Evolutionary conservation across 2,888 invertebrate genomes (phyloP).

Genomic region (Bellardia pandia): DNA sequence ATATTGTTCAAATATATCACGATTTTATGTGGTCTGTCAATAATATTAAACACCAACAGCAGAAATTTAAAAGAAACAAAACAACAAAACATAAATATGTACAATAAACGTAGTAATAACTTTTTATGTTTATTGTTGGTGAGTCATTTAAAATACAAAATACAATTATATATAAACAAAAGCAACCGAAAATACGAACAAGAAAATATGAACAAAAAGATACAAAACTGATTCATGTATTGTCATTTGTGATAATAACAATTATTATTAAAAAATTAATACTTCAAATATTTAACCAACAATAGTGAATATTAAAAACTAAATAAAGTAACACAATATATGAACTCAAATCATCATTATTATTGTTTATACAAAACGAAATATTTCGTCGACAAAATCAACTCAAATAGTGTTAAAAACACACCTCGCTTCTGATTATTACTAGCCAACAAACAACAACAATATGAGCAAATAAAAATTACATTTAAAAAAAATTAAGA

Average conservation of each 20-base stretch:
- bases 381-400: neutral
- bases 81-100: neutral
- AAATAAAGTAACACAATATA: too few species aligned
- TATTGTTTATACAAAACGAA: neutral
- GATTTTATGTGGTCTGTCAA: conserved; percentile 67
- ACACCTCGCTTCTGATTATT: conserved; percentile 45
- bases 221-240: conserved; percentile 61
- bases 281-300: neutral
- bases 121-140: conserved; percentile 44
- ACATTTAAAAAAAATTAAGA: conserved; percentile 57
- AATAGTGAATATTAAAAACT: too few species aligned
- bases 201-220: neutral
- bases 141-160: conserved; percentile 50
- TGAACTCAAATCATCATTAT: neutral
- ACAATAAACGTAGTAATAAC: conserved; percentile 42
- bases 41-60: conserved; percentile 38
- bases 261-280: conserved; percentile 27
- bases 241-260: conserved; percentile 63
- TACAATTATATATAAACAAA: neutral
- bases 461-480: conserved; percentile 63
- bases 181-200: neutral
- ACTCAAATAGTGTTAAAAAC: conserved; percentile 54
- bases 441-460: conserved; percentile 31
- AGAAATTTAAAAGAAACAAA: neutral
- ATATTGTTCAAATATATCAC: conserved; percentile 58